Conservation (phyloP, 2,888 invertebrate species). For the Lasius platythorax region DNA sequence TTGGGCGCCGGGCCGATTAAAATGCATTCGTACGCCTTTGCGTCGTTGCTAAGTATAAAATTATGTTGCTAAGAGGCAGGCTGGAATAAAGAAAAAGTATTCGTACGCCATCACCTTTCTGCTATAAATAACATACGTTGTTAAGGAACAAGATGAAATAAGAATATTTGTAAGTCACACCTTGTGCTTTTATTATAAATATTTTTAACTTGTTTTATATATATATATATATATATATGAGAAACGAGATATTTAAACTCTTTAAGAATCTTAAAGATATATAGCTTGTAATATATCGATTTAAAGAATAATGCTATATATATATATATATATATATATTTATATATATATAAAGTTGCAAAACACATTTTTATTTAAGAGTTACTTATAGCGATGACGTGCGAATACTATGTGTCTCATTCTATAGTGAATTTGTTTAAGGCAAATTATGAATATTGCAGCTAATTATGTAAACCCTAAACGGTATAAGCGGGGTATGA, state of each 20-base stretch:
- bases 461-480: conserved; percentile 56
- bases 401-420: conserved; percentile 46
- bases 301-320: neutral
- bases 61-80: conserved; percentile 40
- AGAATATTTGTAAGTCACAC: neutral
- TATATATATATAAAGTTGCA: neutral
- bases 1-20: conserved; percentile 30
- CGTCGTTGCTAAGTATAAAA: conserved; percentile 48
- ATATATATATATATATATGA: neutral
- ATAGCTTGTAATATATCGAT: neutral
- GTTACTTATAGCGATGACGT: conserved; percentile 50
- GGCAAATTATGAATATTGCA: conserved; percentile 43
- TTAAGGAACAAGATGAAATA: conserved; percentile 10
- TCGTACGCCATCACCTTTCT: conserved; percentile 32
- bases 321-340: neutral
- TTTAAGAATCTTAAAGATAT: conserved; percentile 2
- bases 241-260: conserved; percentile 14
- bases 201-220: conserved; percentile 30
- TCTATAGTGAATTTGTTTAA: conserved; percentile 45
- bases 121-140: conserved; percentile 34
- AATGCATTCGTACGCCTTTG: conserved; percentile 49
- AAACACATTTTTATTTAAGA: neutral
- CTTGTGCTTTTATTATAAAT: conserved; percentile 28
- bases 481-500: conserved; percentile 55
- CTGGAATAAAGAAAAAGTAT: conserved; percentile 32